Evolutionary conservation across 2,797 vertebrate genomes (phyloP).

Genomic region (Thalassophryne amazonica): DNA sequence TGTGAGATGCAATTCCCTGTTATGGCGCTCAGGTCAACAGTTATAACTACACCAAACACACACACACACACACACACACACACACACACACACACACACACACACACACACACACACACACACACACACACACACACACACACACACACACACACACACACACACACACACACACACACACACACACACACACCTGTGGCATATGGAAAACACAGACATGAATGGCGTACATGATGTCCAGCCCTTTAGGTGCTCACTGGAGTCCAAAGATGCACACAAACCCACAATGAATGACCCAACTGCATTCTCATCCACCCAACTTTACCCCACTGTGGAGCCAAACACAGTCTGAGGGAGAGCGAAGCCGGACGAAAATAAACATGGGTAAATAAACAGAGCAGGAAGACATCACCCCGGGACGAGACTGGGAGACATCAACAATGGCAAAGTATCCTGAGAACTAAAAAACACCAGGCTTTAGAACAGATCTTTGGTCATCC

Average conservation of each 20-base stretch:
- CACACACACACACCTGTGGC: background rate
- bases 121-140: conserved; percentile 1
- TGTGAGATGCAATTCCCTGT: conserved; percentile 47
- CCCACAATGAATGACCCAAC: background rate
- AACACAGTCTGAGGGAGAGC: conserved; percentile 16
- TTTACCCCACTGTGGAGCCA: conserved; percentile 11
- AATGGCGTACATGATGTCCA: conserved; percentile 13
- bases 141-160: background rate
- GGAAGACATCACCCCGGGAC: conserved; percentile 16
- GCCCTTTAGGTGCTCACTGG: background rate
- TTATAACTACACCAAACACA: conserved; percentile 13
- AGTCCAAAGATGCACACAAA: background rate
- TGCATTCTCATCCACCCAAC: conserved; percentile 19
- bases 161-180: conserved; percentile 7
- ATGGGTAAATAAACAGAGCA: conserved; percentile 53
- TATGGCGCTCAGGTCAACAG: conserved; percentile 47
- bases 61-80: conserved; percentile 1
- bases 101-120: background rate
- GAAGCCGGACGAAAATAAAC: conserved; percentile 51
- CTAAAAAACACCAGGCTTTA: conserved; percentile 15
- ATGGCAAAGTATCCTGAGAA: conserved; percentile 44
- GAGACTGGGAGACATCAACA: conserved; percentile 42
- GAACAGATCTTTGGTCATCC: conserved; percentile 25
- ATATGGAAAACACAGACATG: conserved; percentile 25
- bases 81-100: background rate